Base-by-base conservation (phyloP, 2,888 invertebrate species). In the Hecatera dysodea region DNA sequence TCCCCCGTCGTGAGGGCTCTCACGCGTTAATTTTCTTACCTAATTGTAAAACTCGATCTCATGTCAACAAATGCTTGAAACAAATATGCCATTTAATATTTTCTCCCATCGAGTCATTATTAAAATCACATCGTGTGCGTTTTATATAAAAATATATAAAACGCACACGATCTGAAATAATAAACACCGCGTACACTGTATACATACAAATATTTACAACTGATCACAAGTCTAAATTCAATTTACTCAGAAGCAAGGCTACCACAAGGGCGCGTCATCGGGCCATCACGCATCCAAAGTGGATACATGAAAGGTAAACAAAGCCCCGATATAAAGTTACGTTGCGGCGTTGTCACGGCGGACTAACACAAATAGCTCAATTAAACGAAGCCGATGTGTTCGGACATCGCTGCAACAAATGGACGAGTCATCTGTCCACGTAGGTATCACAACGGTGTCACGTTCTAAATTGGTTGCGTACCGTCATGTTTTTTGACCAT, bases 321-420 rank as follows among this genome's bases (percentile, higher is more conserved):
- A 89, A 78, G 82, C 66, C 76, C 56, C 74, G 78, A 87, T 90
- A 90, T 90, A 90, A 90, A 90, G 90, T 90, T 89, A 89, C 89
- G 86, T 81, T 88, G 91, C 83, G 89, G 89, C 86, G 86, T 87
- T 90, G 91, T 91, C 90, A 91, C 90, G 88, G 87, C 82, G 86
- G 90, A 90, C 91, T 90, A 90, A 88, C 93, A 93, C 93, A 93
- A 94, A 95, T 93, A 91, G 94, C 93, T 93, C 94, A 95, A 94
- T 95, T 94, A 93, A 93, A 90, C 90, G 83, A 87, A 87, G 80
- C 88, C 90, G 88, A 88, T 88, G 88, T 87, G 87, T 86, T 83
- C 87, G 86, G 89, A 85, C 88, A 89, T 88, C 88, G 88, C 85
- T 87, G 85, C 78, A 80, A 82, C 80, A 86, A 87, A 86, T 88